Base-by-base conservation (phyloP, 2,797 vertebrate species). In the Rhinatrema bivittatum region DNA sequence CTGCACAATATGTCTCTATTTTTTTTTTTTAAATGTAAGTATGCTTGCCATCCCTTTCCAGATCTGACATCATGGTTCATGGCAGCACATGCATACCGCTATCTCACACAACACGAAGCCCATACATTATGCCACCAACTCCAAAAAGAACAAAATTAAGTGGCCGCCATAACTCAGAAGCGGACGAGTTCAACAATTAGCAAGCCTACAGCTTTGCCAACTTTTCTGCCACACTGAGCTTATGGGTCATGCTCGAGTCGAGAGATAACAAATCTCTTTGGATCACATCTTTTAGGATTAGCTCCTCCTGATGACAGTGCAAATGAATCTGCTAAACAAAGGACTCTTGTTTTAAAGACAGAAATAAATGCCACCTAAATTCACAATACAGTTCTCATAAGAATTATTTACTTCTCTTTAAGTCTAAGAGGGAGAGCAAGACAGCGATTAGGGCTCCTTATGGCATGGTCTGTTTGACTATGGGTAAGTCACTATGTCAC, bases 1-100 rank as follows among this genome's bases (percentile, higher is more conserved):
- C 56, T 20, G 9, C 22, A 46, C 51, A 61, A 53, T 41, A 49
- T 54, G 53, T 59, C 49, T 68, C 45, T 45, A 4, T 16, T 23
- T 7, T 44, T 16, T 34, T 19, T 32, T 25, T 20, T 12, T 11
- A 11, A n/a, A 28, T 23, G 19, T n/a, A 28, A 29, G 33, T 26
- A 17, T 32, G 37, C 45, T 35, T 24, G 25, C 25, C 36, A n/a
- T 29, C 20, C 29, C 25, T 16, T 35, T 40, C 45, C 32, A 47
- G 26, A 47, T 40, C 32, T 35, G 37, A 47, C 45, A 47, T 47
- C 32, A 40, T 40, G 32, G 31, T 34, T 12, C 13, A 21, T 30
- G 45, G 25, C 37, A 40, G 32, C 45, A 46, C 35, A 45, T 21
- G n/a, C 31, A 29, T 25, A 39, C 16, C 33, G 39, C 39, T 39